Evolutionary conservation across 2,113 vertebrate genomes (phyloP).

Genomic region (Spilogale gracilis): DNA sequence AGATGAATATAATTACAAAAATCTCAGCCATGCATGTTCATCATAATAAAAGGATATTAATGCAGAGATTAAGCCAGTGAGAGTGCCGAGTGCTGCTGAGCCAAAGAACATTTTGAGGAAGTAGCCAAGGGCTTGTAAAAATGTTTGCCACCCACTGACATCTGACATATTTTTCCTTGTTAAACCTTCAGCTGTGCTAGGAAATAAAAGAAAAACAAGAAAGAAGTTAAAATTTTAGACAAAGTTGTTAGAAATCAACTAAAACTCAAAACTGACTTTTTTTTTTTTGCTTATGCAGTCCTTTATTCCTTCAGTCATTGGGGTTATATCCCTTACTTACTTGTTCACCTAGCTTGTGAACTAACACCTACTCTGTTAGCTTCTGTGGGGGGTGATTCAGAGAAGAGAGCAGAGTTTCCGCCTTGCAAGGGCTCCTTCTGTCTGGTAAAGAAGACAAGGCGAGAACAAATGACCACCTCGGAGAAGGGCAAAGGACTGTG

Average conservation of each 20-base stretch:
- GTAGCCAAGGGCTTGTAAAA: constrained; percentile 96
- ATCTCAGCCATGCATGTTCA: neutral
- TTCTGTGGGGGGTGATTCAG: neutral
- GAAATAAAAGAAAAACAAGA: constrained; percentile 74
- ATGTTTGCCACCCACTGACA: constrained; percentile 97
- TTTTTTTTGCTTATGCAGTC: neutral
- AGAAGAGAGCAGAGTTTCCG: neutral
- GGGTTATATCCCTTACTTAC: neutral
- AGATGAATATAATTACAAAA: neutral
- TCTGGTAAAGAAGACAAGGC: neutral
- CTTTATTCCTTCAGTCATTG: neutral
- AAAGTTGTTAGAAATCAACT: constrained; percentile 71
- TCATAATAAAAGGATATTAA: constrained; percentile 93
- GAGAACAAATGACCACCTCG: too few relatives aligned
- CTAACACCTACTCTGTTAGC: neutral
- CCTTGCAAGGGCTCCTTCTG: neutral
- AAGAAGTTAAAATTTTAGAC: constrained; percentile 71
- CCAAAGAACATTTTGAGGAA: constrained; percentile 99
- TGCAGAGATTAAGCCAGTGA: constrained; percentile 98
- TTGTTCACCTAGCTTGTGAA: neutral
- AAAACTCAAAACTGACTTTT: constrained; percentile 52
- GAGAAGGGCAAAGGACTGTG: neutral
- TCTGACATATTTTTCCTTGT: constrained; percentile 93
- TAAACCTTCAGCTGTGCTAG: constrained; percentile 98
- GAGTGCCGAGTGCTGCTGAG: constrained; percentile 97